Percentiles rank a stretch among this genome's conserved stretches.
Conservation (phyloP, 2,113 vertebrate species). For the Nyctibius bracteatus region DNA sequence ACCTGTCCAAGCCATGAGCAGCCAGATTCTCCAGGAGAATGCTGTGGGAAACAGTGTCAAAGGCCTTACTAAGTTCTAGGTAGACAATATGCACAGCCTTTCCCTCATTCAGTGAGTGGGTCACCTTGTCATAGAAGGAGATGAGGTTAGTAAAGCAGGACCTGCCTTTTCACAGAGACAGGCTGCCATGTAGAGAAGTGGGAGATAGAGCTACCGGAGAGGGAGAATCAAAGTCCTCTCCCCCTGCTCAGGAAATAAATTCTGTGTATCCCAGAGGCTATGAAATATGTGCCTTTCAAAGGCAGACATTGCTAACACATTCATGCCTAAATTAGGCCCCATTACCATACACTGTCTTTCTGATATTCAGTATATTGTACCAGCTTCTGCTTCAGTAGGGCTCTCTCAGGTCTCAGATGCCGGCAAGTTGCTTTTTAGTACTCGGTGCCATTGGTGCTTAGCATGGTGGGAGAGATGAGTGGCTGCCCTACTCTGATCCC, state of each 20-base stretch:
- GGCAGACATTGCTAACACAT: background rate
- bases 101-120: too few species aligned
- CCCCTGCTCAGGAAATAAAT: background rate
- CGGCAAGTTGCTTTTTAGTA: background rate
- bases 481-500: background rate
- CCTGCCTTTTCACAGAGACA: background rate
- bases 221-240: background rate
- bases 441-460: background rate
- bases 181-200: background rate
- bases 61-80: too few species aligned
- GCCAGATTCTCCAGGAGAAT: too few species aligned
- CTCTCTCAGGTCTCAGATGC: background rate
- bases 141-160: too few species aligned
- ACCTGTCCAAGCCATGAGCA: too few species aligned
- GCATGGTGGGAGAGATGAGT: background rate
- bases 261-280: background rate
- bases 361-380: background rate
- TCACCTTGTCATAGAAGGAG: too few species aligned
- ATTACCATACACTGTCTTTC: background rate
- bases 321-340: background rate
- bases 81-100: too few species aligned
- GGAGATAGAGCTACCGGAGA: background rate
- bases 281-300: background rate
- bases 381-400: background rate
- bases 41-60: too few species aligned